Conservation (phyloP, 2,113 vertebrate genomes). For the Podarcis muralis region DNA sequence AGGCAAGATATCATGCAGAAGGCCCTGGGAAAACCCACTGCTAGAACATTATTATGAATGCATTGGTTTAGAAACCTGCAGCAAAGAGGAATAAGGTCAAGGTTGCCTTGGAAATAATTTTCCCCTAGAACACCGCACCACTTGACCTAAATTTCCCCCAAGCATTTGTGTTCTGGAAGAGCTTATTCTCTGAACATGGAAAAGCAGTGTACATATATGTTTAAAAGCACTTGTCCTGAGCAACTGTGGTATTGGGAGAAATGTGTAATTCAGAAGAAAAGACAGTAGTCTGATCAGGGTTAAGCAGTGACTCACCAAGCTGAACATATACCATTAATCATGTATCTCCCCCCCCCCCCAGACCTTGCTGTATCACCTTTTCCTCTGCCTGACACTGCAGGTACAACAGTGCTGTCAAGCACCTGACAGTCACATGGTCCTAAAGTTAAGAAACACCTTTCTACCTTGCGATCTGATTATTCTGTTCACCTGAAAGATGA, state of each 20-base stretch:
- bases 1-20: background rate
- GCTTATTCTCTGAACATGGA: background rate
- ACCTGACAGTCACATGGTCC: too few relatives aligned
- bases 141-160: background rate
- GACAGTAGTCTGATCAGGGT: background rate
- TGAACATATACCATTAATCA: background rate
- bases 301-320: background rate
- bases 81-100: background rate
- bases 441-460: background rate
- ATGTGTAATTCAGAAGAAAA: background rate
- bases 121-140: background rate
- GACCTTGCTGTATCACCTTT: too few relatives aligned
- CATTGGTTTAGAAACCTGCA: background rate
- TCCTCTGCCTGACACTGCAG: background rate
- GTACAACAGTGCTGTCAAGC: too few relatives aligned
- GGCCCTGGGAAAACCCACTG: background rate
- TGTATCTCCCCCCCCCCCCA: background rate
- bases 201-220: background rate
- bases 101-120: background rate
- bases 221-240: background rate
- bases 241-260: background rate
- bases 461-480: background rate
- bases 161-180: background rate
- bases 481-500: background rate
- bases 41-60: background rate